phyloP scores from a whole-genome alignment of 2,113 vertebrate genomes.

The Hippolais icterina region DNA sequence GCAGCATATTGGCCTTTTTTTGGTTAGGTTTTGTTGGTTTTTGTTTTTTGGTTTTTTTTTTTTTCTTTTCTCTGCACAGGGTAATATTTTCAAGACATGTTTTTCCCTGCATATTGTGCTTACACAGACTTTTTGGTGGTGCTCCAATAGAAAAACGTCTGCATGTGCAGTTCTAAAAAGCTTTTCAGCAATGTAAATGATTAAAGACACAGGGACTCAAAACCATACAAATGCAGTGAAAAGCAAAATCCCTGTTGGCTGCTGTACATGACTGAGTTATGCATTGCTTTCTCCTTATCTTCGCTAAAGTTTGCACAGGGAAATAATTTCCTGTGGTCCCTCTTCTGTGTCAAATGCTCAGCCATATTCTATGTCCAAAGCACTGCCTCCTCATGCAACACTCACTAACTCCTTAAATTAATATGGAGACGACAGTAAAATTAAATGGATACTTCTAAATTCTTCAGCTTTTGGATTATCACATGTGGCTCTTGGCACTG shows the following conservation, averaged over 20 bases:
- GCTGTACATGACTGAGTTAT: slow-evolving; percentile 8
- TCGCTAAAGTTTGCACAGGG: slow-evolving; percentile 15
- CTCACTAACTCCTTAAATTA: not conserved
- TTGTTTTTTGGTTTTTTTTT: not conserved
- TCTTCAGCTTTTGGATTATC: not conserved
- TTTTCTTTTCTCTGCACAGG: not conserved
- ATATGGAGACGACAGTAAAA: not conserved
- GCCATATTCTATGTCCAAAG: not conserved
- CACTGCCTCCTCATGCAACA: not conserved
- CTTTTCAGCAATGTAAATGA: slow-evolving; percentile 57
- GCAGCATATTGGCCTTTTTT: not conserved
- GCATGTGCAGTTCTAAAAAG: slow-evolving; percentile 56
- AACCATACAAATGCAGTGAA: not conserved
- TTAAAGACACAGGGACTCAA: slow-evolving; percentile 46
- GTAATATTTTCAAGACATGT: slow-evolving; percentile 49
- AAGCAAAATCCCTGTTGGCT: slow-evolving; percentile 32
- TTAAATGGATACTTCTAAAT: not conserved
- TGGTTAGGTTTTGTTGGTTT: not conserved
- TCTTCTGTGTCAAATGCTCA: not conserved
- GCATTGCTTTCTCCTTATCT: not conserved
- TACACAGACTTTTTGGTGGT: slow-evolving; percentile 48
- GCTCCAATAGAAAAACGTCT: slow-evolving; percentile 32
- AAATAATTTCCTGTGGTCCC: not conserved
- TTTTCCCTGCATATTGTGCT: slow-evolving; percentile 48
- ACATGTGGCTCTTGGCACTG: not conserved